Evolutionary conservation across 2,113 vertebrate genomes (phyloP), one percentile per base, ranked within the genome.

Genomic region (Xiphophorus maculatus): DNA sequence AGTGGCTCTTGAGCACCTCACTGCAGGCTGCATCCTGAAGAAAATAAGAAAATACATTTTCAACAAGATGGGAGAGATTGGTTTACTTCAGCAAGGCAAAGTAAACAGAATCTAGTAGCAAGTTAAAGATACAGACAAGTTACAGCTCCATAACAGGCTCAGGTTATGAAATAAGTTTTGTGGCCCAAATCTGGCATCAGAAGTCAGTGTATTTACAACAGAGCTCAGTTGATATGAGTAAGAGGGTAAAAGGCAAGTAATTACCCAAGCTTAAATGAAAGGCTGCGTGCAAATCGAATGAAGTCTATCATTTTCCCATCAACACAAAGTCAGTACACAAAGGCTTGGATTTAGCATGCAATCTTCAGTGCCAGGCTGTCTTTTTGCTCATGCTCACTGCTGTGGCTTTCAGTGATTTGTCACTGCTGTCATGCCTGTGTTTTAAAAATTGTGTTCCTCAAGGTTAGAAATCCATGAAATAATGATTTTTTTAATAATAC

Each of bases 221-320:
- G 67, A 69, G 54, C 81, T 82, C 79, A 67, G 82, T 82, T 80
- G 76, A 89, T 86, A 85, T 84, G 87, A 87, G 88, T 76, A 65
- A 86, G 83, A 87, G 84, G 86, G 81, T 83, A 87, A 80, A 84
- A 82, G 88, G 87, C 82, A 80, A 87, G 81, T 86, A 87, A 87
- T 92, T 91, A 92, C 87, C 81, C 88, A 80, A 81, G 74, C 69
- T 82, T 66, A 90, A 92, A 93, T 93, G 89, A 93, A 85, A 91
- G 90, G 73, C 83, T 84, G 10, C 14, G 80, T 8, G 71, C 77
- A 88, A 90, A 91, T 90, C 90, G 81, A 82, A 78, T 66, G 77
- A 80, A 88, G 92, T 88, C 76, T 90, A 86, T 93, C 54, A 93
- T 93, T 92, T 93, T 86, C 77, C 76, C 62, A 13, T 90, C 88